These are phyloP conservation scores for Nebria ingens DNA, from an alignment of 1,140 invertebrate genomes.

Conservation along the genomic window DNA sequence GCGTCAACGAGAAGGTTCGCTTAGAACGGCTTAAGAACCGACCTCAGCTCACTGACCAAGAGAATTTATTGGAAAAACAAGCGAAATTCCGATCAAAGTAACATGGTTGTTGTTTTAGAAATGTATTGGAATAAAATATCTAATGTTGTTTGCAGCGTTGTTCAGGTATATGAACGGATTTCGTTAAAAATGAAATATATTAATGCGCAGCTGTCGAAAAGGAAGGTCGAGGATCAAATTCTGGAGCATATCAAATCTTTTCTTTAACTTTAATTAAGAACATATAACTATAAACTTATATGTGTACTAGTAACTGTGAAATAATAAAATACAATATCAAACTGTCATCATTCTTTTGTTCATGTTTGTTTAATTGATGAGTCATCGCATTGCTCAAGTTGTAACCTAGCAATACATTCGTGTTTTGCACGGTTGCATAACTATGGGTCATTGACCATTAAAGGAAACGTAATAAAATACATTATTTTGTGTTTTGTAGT, in stretches of 20 bases:
- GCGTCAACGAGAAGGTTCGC: constrained; percentile 25
- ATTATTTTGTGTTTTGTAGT: no score
- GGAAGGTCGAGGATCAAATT: neutral
- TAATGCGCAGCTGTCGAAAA: neutral
- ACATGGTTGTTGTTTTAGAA: neutral
- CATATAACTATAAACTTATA: no score
- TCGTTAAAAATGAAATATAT: neutral
- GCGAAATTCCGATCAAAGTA: constrained; percentile 12
- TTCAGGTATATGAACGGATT: neutral
- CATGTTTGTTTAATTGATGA: no score
- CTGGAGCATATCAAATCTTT: neutral
- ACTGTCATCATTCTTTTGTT: no score
- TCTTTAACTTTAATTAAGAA: no score
- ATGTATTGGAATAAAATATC: neutral
- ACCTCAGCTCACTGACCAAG: constrained; percentile 15
- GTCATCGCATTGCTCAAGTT: no score
- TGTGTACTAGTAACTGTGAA: no score
- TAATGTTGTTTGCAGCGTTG: neutral
- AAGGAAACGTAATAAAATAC: no score
- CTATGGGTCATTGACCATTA: no score
- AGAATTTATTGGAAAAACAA: constrained; percentile 17
- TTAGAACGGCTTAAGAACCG: constrained; percentile 20
- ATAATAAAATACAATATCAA: no score
- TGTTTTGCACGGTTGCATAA: no score
- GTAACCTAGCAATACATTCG: no score